Evolutionary conservation across 2,113 vertebrate genomes (phyloP).

Genomic region (Notothenia rossii): DNA sequence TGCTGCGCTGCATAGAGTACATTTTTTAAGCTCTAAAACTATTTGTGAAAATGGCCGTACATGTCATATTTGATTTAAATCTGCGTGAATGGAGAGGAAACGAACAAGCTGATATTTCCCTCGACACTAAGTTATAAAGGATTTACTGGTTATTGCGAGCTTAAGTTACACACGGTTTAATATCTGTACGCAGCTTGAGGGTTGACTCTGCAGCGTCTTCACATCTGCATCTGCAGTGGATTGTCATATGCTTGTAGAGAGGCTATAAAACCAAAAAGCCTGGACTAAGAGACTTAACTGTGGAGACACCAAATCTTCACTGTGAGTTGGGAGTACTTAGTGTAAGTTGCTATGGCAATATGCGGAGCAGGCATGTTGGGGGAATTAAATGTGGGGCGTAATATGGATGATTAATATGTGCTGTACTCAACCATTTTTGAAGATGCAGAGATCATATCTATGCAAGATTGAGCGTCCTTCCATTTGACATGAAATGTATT

Average conservation of each 20-base stretch:
- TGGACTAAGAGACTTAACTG: slow-evolving; percentile 26
- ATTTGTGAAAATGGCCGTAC: neutral
- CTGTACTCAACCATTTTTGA: slow-evolving; percentile 44
- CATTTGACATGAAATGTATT: slow-evolving; percentile 51
- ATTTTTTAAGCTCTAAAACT: slow-evolving; percentile 9
- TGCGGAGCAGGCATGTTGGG: slow-evolving; percentile 35
- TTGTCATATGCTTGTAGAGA: slow-evolving; percentile 14
- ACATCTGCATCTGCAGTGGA: slow-evolving; percentile 15
- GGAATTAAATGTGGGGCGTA: slow-evolving; percentile 39
- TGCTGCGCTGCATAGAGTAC: neutral
- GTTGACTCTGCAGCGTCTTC: slow-evolving; percentile 9
- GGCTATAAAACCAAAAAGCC: slow-evolving; percentile 39
- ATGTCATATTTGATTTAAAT: neutral
- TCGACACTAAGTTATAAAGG: neutral
- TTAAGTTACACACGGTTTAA: neutral
- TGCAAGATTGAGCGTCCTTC: slow-evolving; percentile 49
- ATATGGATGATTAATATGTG: slow-evolving; percentile 60
- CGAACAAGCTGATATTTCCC: neutral
- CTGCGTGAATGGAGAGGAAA: neutral
- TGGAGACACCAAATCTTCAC: slow-evolving; percentile 46
- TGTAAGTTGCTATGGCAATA: slow-evolving; percentile 67
- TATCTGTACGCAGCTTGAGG: slow-evolving; percentile 42
- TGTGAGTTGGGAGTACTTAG: slow-evolving; percentile 51
- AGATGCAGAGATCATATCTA: slow-evolving; percentile 60
- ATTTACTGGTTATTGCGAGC: neutral